Percentiles rank a stretch among this genome's conserved stretches.
Conservation (phyloP, 2,888 invertebrate species). For the Griposia aprilina region DNA sequence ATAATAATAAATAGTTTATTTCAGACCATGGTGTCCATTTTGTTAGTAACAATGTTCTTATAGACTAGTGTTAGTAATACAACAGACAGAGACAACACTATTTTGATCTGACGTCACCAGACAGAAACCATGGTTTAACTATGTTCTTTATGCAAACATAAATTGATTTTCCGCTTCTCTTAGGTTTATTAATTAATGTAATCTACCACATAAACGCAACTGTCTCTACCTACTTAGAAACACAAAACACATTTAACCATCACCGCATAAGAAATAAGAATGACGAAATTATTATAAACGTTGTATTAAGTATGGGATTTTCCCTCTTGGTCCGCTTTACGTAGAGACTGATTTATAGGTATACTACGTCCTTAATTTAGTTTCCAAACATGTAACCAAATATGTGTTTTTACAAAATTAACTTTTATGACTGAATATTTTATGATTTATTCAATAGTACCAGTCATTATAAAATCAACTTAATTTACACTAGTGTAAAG, state of each 20-base stretch:
- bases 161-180: not conserved
- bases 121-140: not conserved
- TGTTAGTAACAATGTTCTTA: too few relatives aligned
- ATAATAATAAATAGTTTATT: too few relatives aligned
- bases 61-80: too few relatives aligned
- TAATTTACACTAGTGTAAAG: rapidly evolving
- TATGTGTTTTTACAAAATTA: not conserved
- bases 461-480: constrained; percentile 2
- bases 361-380: not conserved
- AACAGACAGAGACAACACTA: not conserved
- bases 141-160: not conserved
- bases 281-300: constrained; percentile 18
- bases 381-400: too few relatives aligned
- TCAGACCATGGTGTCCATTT: too few relatives aligned
- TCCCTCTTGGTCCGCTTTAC: constrained; percentile 1
- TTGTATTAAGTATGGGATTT: constrained; percentile 4
- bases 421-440: too few relatives aligned
- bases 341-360: not conserved
- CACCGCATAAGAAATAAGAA: not conserved
- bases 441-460: not conserved
- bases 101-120: not conserved
- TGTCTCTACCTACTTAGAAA: constrained; percentile 5
- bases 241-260: constrained; percentile 5
- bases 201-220: constrained; percentile 1
- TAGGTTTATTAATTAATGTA: not conserved